These are phyloP conservation scores for Andrena marginata DNA, from an alignment of 2,888 invertebrate genomes.

Conservation along the genomic window DNA sequence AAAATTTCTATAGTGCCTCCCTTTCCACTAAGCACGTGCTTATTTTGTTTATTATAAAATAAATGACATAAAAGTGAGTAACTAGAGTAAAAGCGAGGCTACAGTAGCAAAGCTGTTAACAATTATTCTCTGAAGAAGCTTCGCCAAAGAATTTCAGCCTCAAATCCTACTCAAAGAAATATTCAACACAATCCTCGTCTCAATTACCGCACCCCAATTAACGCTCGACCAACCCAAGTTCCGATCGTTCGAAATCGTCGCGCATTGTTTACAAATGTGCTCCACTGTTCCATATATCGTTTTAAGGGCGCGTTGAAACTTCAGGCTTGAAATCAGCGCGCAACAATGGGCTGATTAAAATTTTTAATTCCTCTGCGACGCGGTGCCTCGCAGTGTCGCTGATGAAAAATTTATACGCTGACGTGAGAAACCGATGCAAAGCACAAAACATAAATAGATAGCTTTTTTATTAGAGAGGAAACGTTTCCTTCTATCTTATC, in stretches of 20 bases:
- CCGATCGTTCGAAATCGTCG: background rate
- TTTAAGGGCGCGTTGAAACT: constrained; percentile 22
- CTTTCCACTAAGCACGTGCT: no score
- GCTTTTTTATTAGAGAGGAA: background rate
- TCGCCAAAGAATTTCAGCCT: no score
- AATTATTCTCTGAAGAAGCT: no score
- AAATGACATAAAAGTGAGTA: no score
- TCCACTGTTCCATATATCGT: constrained; percentile 56
- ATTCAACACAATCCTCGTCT: no score
- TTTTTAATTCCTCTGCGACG: constrained; percentile 45
- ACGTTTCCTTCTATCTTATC: background rate
- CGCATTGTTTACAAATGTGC: constrained; percentile 60
- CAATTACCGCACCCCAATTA: background rate
- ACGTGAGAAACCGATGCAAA: background rate
- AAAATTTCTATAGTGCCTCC: no score
- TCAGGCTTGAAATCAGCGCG: background rate
- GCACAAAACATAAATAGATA: no score
- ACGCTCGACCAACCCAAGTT: constrained; percentile 4
- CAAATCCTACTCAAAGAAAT: no score
- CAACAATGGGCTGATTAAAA: constrained; percentile 47
- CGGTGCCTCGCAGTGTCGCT: background rate
- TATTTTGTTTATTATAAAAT: no score
- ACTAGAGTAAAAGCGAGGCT: no score
- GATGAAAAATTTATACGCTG: constrained; percentile 10
- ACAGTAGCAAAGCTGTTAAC: no score